These are phyloP conservation scores for Ennomos erosarius DNA, from an alignment of 2,888 invertebrate species.

Conservation along the genomic window DNA sequence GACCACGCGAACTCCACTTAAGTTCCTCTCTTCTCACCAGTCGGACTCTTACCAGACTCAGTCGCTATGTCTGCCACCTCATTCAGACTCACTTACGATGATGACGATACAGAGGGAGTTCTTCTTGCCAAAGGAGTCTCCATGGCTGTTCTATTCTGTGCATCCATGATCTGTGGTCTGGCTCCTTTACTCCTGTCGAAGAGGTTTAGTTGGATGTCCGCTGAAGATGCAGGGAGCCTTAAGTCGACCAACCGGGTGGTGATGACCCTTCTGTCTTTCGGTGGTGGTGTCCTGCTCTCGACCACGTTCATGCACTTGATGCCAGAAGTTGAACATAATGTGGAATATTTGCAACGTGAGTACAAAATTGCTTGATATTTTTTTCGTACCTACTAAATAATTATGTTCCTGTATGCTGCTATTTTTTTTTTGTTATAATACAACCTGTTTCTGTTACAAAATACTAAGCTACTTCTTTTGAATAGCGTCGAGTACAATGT, in stretches of 20 bases:
- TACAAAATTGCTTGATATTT: slow-evolving; percentile 32
- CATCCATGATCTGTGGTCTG: slow-evolving; percentile 91
- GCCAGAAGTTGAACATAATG: slow-evolving; percentile 90
- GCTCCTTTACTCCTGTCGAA: slow-evolving; percentile 89
- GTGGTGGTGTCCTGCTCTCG: slow-evolving; percentile 93
- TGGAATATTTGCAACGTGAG: slow-evolving; percentile 86
- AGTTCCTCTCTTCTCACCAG: slow-evolving; percentile 28
- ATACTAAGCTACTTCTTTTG: too few relatives aligned
- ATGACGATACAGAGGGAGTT: slow-evolving; percentile 73
- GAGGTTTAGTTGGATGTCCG: slow-evolving; percentile 86
- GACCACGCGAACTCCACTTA: slow-evolving; percentile 58
- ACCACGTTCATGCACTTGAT: slow-evolving; percentile 93
- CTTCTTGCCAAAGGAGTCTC: slow-evolving; percentile 91
- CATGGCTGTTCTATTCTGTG: slow-evolving; percentile 90
- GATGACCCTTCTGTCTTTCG: slow-evolving; percentile 89
- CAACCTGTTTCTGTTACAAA: too few relatives aligned
- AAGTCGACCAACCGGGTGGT: slow-evolving; percentile 82
- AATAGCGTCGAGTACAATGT: too few relatives aligned
- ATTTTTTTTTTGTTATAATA: too few relatives aligned
- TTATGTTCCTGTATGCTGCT: too few relatives aligned
- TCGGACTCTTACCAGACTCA: slow-evolving; percentile 23
- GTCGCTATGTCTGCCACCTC: slow-evolving; percentile 47
- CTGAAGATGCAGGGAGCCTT: slow-evolving; percentile 75
- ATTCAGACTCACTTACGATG: slow-evolving; percentile 44
- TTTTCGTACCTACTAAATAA: background rate